phyloP scores from a whole-genome alignment of 1,140 invertebrate species.

The Semibalanus balanoides region DNA sequence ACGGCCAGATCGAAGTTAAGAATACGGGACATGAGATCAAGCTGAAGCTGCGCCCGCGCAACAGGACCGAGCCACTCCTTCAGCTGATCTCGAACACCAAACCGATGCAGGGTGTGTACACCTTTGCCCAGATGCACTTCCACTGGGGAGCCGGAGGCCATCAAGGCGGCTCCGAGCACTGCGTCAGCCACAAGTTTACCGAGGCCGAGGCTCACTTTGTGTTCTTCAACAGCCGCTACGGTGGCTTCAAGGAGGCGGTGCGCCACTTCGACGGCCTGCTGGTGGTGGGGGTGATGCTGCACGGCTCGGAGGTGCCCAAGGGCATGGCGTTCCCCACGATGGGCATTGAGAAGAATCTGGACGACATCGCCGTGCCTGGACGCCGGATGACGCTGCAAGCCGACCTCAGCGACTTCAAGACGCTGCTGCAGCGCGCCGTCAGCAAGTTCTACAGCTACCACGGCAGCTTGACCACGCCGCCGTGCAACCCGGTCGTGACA shows the following conservation, averaged over 20 bases:
- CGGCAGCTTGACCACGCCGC: slow-evolving; percentile 45
- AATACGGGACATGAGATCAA: slow-evolving; percentile 32
- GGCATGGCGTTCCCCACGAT: too few species aligned
- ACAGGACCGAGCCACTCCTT: not conserved
- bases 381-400: too few species aligned
- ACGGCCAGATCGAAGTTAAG: slow-evolving; percentile 20
- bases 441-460: slow-evolving; percentile 52
- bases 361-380: too few species aligned
- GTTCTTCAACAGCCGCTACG: slow-evolving; percentile 60
- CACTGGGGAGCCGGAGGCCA: slow-evolving; percentile 45
- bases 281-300: slow-evolving; percentile 57
- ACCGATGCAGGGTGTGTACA: slow-evolving; percentile 35
- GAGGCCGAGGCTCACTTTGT: slow-evolving; percentile 60
- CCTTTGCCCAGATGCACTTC: slow-evolving; percentile 53
- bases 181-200: slow-evolving; percentile 35
- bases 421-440: slow-evolving; percentile 37
- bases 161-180: slow-evolving; percentile 49
- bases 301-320: slow-evolving; percentile 29
- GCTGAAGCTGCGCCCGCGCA: not conserved
- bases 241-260: slow-evolving; percentile 45
- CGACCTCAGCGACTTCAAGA: slow-evolving; percentile 26
- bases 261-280: slow-evolving; percentile 57
- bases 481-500: slow-evolving; percentile 37
- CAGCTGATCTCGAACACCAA: not conserved
- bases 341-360: not conserved